Base-by-base conservation (phyloP, 2,797 vertebrate species). In the Sciurus vulgaris region DNA sequence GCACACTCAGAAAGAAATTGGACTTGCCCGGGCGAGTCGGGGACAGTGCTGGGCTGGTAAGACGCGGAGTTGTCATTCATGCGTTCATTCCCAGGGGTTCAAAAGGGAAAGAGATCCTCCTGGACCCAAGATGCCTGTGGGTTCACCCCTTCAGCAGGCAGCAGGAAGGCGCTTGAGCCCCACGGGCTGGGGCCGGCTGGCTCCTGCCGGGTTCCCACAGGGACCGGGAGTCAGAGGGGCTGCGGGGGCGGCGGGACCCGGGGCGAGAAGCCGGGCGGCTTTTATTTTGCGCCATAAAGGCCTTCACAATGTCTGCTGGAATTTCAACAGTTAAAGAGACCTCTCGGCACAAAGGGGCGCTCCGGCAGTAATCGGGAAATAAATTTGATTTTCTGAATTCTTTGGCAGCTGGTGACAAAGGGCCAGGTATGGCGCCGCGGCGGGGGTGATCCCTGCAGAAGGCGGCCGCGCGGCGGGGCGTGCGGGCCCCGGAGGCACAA, bases 381-480 rank as follows among this genome's bases (percentile, higher is more conserved):
- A 98, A 98, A 98, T 95, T 93, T 82, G 69, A 84, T 97, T 98
- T 97, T 97, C 83, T 94, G 93, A 96, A 91, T 98, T 97, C 96
- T 81, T 95, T 93, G 96, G 92, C 96, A 93, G 94, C 93, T 92
- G 49, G 70, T 65, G 95, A 98, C 98, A 98, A 98, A 98, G 92
- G 96, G 93, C 83, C 98, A 98, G 98, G 98, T 98, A 98, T 41
- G 96, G 97, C 76, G 95, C 92, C 92, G 47, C 77, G 56, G 97
- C 92, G 78, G 97, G 98, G 93, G 86, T 97, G 97, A 97, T 97
- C 98, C 98, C 96, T 98, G 93, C 92, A 49, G 97, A 95, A 96
- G 63, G 94, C 86, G 24, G 94, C 96, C 41, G 69, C 96, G 61
- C 89, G 12, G 83, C 65, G 61, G 96, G 95, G 77, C 33, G 7